Conservation (phyloP, 2,888 invertebrate species). For the Seira sanloemensis region DNA sequence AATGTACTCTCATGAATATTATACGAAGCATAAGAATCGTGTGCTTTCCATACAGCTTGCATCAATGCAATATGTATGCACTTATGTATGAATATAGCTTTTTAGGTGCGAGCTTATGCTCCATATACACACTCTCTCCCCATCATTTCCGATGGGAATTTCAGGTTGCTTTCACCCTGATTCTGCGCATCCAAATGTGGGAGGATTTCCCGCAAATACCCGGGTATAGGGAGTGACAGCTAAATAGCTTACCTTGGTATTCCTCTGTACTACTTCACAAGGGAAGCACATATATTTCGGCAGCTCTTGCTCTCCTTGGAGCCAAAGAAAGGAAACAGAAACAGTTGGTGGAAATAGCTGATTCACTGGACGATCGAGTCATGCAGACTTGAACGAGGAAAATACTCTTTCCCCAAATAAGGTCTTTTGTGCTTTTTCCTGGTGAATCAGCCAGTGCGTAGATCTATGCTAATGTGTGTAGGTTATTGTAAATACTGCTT, state of each 20-base stretch:
- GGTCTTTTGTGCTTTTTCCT: background rate
- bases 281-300: background rate
- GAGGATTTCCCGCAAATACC: slow-evolving; percentile 62
- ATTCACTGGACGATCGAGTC: slow-evolving; percentile 33
- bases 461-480: too few species aligned
- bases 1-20: too few species aligned
- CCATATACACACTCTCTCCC: background rate
- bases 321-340: slow-evolving; percentile 44
- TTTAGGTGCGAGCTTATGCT: background rate
- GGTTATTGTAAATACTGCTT: too few species aligned
- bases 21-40: too few species aligned
- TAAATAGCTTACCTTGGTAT: background rate
- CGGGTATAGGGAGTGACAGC: slow-evolving; percentile 62
- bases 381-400: too few species aligned
- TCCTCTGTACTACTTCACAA: background rate
- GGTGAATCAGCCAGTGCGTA: slow-evolving; percentile 55
- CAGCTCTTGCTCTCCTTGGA: background rate
- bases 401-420: too few species aligned
- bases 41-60: too few species aligned
- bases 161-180: slow-evolving; percentile 49
- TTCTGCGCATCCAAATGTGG: slow-evolving; percentile 62
- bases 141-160: slow-evolving; percentile 49
- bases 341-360: slow-evolving; percentile 56
- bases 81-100: too few species aligned
- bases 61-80: background rate